These are phyloP conservation scores for Crocidura indochinensis DNA, from an alignment of 2,797 vertebrate genomes.

Conservation along the genomic window DNA sequence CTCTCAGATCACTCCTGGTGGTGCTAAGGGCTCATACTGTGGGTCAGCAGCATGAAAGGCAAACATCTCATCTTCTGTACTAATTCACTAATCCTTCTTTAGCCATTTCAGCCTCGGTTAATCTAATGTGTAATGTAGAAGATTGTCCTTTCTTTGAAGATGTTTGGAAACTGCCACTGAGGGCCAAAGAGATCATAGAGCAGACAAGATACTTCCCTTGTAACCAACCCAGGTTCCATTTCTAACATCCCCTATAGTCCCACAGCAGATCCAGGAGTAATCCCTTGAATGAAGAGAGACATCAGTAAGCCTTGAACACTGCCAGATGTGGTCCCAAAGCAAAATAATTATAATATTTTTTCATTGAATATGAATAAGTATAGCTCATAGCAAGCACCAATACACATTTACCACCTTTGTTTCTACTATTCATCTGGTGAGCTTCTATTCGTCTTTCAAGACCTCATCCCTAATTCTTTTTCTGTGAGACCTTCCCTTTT, in stretches of 20 bases:
- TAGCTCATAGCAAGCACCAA: background rate
- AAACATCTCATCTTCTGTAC: too few species aligned
- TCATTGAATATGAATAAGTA: background rate
- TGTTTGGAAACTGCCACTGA: background rate
- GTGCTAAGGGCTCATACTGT: too few species aligned
- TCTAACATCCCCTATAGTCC: too few species aligned
- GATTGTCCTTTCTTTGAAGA: background rate
- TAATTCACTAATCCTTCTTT: background rate
- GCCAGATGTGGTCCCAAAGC: background rate
- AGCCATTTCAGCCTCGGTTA: background rate
- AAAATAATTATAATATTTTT: too few species aligned
- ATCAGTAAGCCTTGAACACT: background rate
- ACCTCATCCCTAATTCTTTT: background rate
- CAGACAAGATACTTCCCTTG: background rate
- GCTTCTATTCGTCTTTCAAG: constrained; percentile 54
- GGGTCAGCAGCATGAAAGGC: too few species aligned
- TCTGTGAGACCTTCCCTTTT: background rate
- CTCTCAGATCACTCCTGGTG: too few species aligned
- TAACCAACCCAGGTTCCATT: too few species aligned
- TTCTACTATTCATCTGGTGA: background rate
- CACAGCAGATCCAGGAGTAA: background rate
- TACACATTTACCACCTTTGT: background rate
- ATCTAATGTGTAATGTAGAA: background rate
- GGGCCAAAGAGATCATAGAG: background rate
- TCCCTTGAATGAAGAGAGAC: background rate